Evolutionary conservation across 2,888 invertebrate species (phyloP), one percentile per base, ranked within the genome.

Genomic region (Molanna angustata): DNA sequence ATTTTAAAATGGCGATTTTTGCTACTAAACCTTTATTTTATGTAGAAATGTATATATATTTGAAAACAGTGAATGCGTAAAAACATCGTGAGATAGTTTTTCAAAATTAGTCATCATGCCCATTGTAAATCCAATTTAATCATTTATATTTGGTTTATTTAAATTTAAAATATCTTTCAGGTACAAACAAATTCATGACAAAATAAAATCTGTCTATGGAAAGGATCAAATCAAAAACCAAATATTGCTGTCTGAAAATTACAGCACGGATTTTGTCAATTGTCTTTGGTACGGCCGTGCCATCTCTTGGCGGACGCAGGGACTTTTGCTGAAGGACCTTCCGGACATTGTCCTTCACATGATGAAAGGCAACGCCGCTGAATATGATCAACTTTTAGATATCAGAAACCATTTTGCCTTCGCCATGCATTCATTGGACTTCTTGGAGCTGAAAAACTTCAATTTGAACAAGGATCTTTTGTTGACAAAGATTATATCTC

Each of bases 391-490:
- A 0, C 66, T 66, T 18, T 60, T 73, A 1, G 72, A 73, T 60
- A 60, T 76, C 31, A 62, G 69, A 27, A 72, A 72, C 44, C 72
- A 72, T 54, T 54, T 72, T 47, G 75, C 76, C 0, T 69, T 76
- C 56, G 73, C 70, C 0, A 71, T 68, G 37, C 57, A 66, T 47
- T 61, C 64, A 4, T 33, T 69, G 1, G 64, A 64, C 9, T 33
- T 49, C 14, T 13, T 53, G 2, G 37, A 42, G 11, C 13, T 20
- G 3, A 20, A 20, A 16, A 39, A 44, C n/a, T 19, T 16, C 19
- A 22, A n/a, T 16, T 20, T 49, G 9, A 32, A 49, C 27, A 49
- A 49, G 21, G 49, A 41, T 7, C 18, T 22, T 31, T 16, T 40
- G 20, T 18, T 54, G 11, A 13, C 40, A 20, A 22, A 22, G 2